Conservation (phyloP, 2,113 vertebrate genomes). For the Vanacampus margaritifer region DNA sequence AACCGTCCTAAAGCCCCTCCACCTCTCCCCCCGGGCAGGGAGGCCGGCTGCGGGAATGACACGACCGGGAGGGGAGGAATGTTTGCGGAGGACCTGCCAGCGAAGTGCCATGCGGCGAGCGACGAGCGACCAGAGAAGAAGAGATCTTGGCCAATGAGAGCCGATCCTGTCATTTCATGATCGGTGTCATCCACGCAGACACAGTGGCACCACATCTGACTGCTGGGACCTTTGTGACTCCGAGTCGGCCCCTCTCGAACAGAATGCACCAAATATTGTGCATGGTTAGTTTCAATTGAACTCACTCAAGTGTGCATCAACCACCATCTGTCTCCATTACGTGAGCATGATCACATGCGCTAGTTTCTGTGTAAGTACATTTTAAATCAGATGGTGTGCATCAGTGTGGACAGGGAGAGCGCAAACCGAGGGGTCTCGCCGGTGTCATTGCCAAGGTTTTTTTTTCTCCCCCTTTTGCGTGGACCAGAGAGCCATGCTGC, state of each 20-base stretch:
- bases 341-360: constrained; percentile 22
- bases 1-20: constrained; percentile 53
- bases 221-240: constrained; percentile 25
- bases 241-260: constrained; percentile 18
- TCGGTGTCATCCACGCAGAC: constrained; percentile 50
- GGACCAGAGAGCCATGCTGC: constrained; percentile 75
- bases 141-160: constrained; percentile 67
- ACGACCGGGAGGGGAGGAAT: constrained; percentile 70
- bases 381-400: constrained; percentile 59
- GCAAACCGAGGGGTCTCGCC: constrained; percentile 43
- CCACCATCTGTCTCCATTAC: constrained; percentile 32
- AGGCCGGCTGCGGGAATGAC: constrained; percentile 72
- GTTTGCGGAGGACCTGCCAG: constrained; percentile 72
- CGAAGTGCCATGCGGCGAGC: constrained; percentile 74
- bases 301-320: constrained; percentile 32
- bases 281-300: constrained; percentile 19
- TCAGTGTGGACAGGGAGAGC: constrained; percentile 42
- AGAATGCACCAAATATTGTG: constrained; percentile 5
- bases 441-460: constrained; percentile 66
- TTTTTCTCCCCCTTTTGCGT: constrained; percentile 32
- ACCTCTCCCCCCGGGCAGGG: constrained; percentile 61
- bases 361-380: constrained; percentile 40
- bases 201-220: constrained; percentile 55
- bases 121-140: constrained; percentile 55
- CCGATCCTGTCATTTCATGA: constrained; percentile 58